These are phyloP conservation scores for Staurois parvus DNA, from an alignment of 2,797 vertebrate species.

Conservation along the genomic window DNA sequence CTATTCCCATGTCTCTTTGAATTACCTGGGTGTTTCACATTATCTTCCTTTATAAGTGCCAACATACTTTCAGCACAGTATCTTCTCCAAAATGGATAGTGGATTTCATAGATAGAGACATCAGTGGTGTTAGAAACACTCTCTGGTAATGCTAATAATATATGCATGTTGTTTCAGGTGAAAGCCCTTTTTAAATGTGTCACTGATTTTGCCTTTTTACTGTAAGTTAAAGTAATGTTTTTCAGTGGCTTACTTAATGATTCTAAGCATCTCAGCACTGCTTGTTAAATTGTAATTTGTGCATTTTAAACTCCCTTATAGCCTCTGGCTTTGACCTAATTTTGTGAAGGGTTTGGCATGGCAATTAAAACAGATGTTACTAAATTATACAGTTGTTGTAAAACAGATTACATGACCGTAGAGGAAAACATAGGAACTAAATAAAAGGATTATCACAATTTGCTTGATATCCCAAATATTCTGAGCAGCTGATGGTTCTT, in stretches of 20 bases:
- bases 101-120: too few species aligned
- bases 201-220: background rate
- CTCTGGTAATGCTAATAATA: too few species aligned
- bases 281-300: conserved; percentile 49
- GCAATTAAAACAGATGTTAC: conserved; percentile 51
- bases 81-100: too few species aligned
- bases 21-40: too few species aligned
- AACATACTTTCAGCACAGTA: too few species aligned
- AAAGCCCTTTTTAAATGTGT: too few species aligned
- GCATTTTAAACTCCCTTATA: conserved; percentile 24
- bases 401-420: conserved; percentile 24
- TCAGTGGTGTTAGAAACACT: too few species aligned
- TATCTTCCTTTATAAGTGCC: too few species aligned
- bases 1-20: too few species aligned
- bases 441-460: conserved; percentile 36
- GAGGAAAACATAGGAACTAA: conserved; percentile 29
- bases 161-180: too few species aligned
- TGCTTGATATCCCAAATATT: conserved; percentile 19
- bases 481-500: conserved; percentile 7
- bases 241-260: background rate
- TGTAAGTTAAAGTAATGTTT: background rate
- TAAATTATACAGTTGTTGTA: conserved; percentile 48
- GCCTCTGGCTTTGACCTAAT: conserved; percentile 50
- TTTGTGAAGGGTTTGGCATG: conserved; percentile 31
- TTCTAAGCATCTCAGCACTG: background rate